Evolutionary conservation across 2,888 invertebrate genomes (phyloP).

Genomic region (Conomelus anceps): DNA sequence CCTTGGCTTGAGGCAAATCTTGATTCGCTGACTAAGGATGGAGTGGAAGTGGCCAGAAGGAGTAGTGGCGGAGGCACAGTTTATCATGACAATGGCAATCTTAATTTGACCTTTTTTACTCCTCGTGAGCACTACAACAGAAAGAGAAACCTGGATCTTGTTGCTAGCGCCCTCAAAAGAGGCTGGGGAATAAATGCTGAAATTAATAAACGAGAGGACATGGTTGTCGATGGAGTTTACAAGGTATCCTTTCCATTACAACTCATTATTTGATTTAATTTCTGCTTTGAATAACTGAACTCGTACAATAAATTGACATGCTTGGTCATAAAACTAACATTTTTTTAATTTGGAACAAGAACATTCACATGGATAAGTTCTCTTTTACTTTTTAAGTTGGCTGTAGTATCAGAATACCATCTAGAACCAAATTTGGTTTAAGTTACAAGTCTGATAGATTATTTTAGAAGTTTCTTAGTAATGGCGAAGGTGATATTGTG

Average conservation of each 20-base stretch:
- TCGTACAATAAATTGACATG: no score
- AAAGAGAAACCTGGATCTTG: conserved; percentile 77
- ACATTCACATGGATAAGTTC: no score
- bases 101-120: conserved; percentile 89
- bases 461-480: no score
- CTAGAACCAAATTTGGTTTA: no score
- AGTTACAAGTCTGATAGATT: no score
- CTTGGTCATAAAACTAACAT: no score
- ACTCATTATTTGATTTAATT: conserved; percentile 17
- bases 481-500: no score
- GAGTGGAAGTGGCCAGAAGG: conserved; percentile 73
- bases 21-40: conserved; percentile 54
- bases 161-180: conserved; percentile 72
- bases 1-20: conserved; percentile 90
- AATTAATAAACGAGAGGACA: conserved; percentile 79
- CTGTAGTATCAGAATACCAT: no score
- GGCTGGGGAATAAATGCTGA: conserved; percentile 71
- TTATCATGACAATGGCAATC: conserved; percentile 90
- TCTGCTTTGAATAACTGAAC: neutral
- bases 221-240: conserved; percentile 67
- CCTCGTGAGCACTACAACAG: conserved; percentile 75
- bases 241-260: conserved; percentile 59
- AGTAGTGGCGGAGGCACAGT: conserved; percentile 96
- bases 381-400: no score
- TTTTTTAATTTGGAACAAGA: neutral